Evolutionary conservation across 2,888 invertebrate species (phyloP).

Genomic region (Boloria selene): DNA sequence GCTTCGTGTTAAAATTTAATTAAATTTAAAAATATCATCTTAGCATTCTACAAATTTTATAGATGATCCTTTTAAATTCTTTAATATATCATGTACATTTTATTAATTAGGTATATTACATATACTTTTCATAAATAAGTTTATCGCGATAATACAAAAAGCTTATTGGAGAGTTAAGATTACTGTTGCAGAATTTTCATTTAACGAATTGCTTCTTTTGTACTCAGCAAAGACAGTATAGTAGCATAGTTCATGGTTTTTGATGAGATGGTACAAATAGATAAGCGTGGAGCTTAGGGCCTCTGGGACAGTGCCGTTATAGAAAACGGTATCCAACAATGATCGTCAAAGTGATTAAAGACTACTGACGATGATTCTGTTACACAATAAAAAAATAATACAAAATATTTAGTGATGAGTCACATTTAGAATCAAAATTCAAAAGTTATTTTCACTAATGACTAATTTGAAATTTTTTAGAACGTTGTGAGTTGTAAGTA

Average conservation of each 20-base stretch:
- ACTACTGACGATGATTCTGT: slow-evolving; percentile 46
- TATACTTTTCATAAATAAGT: too few relatives aligned
- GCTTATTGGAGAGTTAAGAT: not conserved
- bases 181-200: not conserved
- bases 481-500: too few relatives aligned
- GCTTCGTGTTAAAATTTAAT: too few relatives aligned
- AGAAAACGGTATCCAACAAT: slow-evolving; percentile 62
- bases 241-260: slow-evolving; percentile 25
- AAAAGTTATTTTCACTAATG: too few relatives aligned
- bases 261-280: slow-evolving; percentile 53
- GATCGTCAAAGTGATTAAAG: slow-evolving; percentile 58
- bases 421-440: not conserved
- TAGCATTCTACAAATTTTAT: too few relatives aligned
- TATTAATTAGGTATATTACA: too few relatives aligned
- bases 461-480: too few relatives aligned
- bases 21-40: too few relatives aligned
- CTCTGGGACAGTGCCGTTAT: slow-evolving; percentile 65
- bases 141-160: not conserved
- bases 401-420: not conserved
- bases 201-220: too few relatives aligned
- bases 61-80: too few relatives aligned
- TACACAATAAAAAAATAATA: slow-evolving; percentile 19
- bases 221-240: not conserved
- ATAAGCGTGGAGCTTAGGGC: slow-evolving; percentile 54
- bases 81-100: too few relatives aligned